Percentiles rank a stretch among this genome's conserved stretches.
Evolutionary conservation across 1,140 invertebrate genomes (phyloP).

Genomic region (Akabosia matsudoensis): DNA sequence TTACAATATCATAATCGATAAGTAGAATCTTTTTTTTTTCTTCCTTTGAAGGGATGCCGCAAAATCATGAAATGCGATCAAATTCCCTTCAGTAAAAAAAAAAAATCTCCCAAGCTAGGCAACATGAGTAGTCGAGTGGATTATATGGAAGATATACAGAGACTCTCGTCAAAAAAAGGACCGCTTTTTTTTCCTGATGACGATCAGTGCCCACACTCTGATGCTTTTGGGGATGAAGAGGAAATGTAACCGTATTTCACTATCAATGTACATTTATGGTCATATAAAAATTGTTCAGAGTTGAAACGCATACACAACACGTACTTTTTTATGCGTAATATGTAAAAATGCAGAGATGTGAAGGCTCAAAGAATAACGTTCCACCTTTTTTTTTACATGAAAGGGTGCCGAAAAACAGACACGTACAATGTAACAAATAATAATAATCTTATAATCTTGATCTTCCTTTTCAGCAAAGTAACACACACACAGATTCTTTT

Average conservation of each 20-base stretch:
- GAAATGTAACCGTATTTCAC: too few species aligned
- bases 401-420: slow-evolving; percentile 38
- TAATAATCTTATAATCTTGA: slow-evolving; percentile 26
- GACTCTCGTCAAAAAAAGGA: slow-evolving; percentile 6
- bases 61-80: slow-evolving; percentile 43
- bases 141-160: slow-evolving; percentile 3
- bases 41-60: slow-evolving; percentile 33
- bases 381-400: slow-evolving; percentile 40
- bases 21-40: slow-evolving; percentile 32
- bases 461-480: slow-evolving; percentile 15
- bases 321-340: neutral
- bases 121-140: neutral
- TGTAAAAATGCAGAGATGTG: neutral
- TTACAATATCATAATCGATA: slow-evolving; percentile 37
- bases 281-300: neutral
- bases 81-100: slow-evolving; percentile 30
- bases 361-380: slow-evolving; percentile 33
- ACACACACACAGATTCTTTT: too few species aligned
- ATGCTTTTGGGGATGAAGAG: too few species aligned
- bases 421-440: slow-evolving; percentile 16
- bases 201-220: too few species aligned
- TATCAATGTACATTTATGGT: neutral
- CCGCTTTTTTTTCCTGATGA: slow-evolving; percentile 5
- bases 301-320: neutral
- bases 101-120: slow-evolving; percentile 3